A percentile compares a stretch with the other conserved stretches of the same genome.
These are phyloP conservation scores for Hydrophis major DNA, from an alignment of 2,797 vertebrate genomes.

Conservation along the genomic window DNA sequence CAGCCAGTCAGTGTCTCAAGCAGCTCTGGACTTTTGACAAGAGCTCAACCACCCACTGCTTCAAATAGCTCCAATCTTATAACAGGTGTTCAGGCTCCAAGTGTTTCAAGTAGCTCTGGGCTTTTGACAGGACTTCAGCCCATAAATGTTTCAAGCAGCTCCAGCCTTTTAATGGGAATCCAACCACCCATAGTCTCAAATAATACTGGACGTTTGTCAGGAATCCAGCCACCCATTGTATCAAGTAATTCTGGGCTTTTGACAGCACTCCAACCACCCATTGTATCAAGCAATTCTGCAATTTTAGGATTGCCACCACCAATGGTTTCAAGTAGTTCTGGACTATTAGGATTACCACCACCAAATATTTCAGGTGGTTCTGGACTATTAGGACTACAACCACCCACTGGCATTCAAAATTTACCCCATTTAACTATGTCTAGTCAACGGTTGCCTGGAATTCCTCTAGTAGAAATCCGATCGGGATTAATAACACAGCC, in stretches of 20 bases:
- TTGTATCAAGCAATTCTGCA: conserved; percentile 58
- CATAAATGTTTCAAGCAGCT: conserved; percentile 67
- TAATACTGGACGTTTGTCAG: conserved; percentile 72
- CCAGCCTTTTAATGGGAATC: conserved; percentile 70
- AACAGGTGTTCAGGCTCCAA: conserved; percentile 68
- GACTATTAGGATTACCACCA: conserved; percentile 77
- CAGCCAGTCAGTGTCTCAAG: conserved; percentile 66
- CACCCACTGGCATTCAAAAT: conserved; percentile 79
- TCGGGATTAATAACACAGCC: conserved; percentile 83
- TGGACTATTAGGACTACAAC: conserved; percentile 79
- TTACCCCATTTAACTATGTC: conserved; percentile 83
- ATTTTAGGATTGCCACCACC: conserved; percentile 67
- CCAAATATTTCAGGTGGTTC: conserved; percentile 72
- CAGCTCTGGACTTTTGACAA: conserved; percentile 70
- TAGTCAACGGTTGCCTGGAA: conserved; percentile 85
- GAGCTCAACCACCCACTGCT: conserved; percentile 68
- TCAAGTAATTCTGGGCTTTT: conserved; percentile 74
- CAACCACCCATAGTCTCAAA: conserved; percentile 71
- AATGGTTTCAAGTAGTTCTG: conserved; percentile 78
- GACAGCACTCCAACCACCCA: conserved; percentile 58
- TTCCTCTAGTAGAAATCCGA: conserved; percentile 89
- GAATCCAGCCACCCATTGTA: conserved; percentile 63
- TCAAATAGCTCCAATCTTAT: conserved; percentile 81
- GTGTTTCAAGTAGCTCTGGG: conserved; percentile 67
- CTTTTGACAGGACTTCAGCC: conserved; percentile 71